Conservation (phyloP, 1,140 invertebrate species). For the Drosophila sulfurigaster region DNA sequence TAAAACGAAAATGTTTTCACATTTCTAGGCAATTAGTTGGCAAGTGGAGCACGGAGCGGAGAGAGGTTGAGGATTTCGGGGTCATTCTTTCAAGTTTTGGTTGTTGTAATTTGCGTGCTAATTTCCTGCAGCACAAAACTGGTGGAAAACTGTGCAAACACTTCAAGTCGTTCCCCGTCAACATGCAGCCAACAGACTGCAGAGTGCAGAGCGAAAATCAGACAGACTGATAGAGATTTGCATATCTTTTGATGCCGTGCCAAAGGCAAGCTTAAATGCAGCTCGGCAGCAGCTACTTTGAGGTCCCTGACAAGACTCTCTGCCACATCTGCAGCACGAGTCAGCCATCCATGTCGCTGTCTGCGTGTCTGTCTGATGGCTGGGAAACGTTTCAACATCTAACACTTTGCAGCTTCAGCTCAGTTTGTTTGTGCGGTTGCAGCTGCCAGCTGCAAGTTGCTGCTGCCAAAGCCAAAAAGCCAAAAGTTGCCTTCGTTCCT, state of each 20-base stretch:
- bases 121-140: constrained; percentile 62
- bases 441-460: constrained; percentile 46
- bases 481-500: background rate
- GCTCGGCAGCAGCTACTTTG: constrained; percentile 43
- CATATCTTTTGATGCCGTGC: constrained; percentile 64
- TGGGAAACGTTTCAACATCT: constrained; percentile 15
- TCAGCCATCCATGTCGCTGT: constrained; percentile 5
- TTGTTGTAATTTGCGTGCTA: constrained; percentile 73
- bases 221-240: constrained; percentile 46
- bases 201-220: background rate
- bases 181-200: constrained; percentile 9
- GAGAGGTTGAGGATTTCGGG: background rate
- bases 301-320: constrained; percentile 20
- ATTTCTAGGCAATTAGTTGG: constrained; percentile 44
- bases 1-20: constrained; percentile 34
- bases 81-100: constrained; percentile 6
- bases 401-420: constrained; percentile 1
- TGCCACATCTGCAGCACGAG: constrained; percentile 3
- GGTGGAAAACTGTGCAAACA: constrained; percentile 52
- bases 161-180: constrained; percentile 58
- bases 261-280: constrained; percentile 43
- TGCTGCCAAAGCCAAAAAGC: constrained; percentile 33
- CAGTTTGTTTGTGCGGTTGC: constrained; percentile 19
- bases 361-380: background rate
- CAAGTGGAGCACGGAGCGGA: background rate